Evolutionary conservation across 1,140 invertebrate genomes (phyloP).

Genomic region (Penaeus vannamei): DNA sequence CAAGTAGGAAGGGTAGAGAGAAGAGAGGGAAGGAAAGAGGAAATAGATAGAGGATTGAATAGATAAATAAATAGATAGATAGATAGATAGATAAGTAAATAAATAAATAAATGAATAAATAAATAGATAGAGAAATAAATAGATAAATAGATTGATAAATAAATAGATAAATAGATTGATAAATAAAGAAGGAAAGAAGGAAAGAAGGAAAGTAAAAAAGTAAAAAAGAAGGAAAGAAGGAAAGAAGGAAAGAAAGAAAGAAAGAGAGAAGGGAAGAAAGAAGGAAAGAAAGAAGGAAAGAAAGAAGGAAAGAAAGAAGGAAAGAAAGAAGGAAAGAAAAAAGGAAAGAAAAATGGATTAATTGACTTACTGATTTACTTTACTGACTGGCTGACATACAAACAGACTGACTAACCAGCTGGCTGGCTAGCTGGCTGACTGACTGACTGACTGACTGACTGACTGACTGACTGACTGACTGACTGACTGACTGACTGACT

Average conservation of each 20-base stretch:
- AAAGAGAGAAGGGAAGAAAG: neutral
- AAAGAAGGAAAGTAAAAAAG: too few relatives aligned
- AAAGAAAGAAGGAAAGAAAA: neutral
- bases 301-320: neutral
- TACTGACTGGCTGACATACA: too few relatives aligned
- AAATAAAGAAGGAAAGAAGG: neutral
- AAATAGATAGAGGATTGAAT: neutral
- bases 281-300: neutral
- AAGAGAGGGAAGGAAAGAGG: slow-evolving; percentile 5
- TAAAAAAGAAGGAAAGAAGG: neutral
- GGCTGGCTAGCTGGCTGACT: too few relatives aligned
- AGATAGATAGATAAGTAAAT: neutral
- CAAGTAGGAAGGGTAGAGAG: neutral
- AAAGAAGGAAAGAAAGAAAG: neutral
- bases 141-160: neutral
- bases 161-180: neutral
- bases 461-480: too few relatives aligned
- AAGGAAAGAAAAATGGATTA: neutral
- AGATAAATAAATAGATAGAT: too few relatives aligned
- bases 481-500: too few relatives aligned
- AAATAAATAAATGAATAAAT: slow-evolving; percentile 1
- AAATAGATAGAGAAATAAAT: neutral
- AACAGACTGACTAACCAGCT: too few relatives aligned
- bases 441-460: too few relatives aligned
- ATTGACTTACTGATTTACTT: neutral